Conservation (phyloP, 2,888 invertebrate species). For the Lycaena phlaeas region DNA sequence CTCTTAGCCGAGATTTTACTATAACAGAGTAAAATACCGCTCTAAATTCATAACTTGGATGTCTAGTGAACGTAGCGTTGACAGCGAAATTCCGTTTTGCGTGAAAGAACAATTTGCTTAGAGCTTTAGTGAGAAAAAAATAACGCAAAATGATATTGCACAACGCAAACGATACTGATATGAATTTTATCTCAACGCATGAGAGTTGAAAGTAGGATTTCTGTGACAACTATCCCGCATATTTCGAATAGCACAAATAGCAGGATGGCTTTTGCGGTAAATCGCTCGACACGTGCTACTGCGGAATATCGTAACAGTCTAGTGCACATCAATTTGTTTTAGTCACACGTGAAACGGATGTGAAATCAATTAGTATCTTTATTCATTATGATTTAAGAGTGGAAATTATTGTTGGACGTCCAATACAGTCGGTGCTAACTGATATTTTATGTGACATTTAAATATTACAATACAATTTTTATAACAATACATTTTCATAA, state of each 20-base stretch:
- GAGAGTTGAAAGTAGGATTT: slow-evolving; percentile 32
- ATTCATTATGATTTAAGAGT: slow-evolving; percentile 1
- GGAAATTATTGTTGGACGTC: not conserved
- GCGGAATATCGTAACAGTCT: slow-evolving; percentile 26
- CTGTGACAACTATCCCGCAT: slow-evolving; percentile 26
- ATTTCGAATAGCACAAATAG: slow-evolving; percentile 27
- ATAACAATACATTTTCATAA: too few species aligned
- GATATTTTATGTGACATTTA: too few species aligned
- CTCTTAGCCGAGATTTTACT: too few species aligned
- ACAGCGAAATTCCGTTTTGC: slow-evolving; percentile 33
- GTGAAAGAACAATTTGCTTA: slow-evolving; percentile 47
- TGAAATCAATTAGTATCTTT: slow-evolving; percentile 15
- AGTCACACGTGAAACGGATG: slow-evolving; percentile 23
- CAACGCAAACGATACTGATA: slow-evolving; percentile 20
- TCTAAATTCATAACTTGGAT: not conserved
- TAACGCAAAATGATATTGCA: slow-evolving; percentile 36
- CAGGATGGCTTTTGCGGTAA: slow-evolving; percentile 28
- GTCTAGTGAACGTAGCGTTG: not conserved
- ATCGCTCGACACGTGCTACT: slow-evolving; percentile 28
- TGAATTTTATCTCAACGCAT: slow-evolving; percentile 27
- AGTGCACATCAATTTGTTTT: slow-evolving; percentile 24
- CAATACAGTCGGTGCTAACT: not conserved
- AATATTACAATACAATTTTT: too few species aligned
- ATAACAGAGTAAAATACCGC: too few species aligned
- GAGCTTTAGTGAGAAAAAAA: slow-evolving; percentile 43